Percentiles rank a stretch among this genome's conserved stretches.
phyloP scores from a whole-genome alignment of 2,113 vertebrate genomes.

The Syngnathus typhle region DNA sequence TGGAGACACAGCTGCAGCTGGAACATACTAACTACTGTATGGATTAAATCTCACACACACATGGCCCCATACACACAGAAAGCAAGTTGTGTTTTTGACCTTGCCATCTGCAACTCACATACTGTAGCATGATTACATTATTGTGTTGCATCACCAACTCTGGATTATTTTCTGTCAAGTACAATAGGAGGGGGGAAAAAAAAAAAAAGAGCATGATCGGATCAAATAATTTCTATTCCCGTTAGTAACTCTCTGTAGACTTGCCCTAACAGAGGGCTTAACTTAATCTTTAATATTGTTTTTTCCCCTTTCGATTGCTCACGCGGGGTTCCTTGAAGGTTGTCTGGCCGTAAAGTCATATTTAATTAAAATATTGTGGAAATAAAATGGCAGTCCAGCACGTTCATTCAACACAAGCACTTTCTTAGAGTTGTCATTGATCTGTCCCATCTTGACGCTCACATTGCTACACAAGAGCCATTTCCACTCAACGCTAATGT shows the following conservation, averaged over 20 bases:
- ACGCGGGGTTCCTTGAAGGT: neutral
- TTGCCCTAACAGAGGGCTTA: slow-evolving; percentile 14
- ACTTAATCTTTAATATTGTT: slow-evolving; percentile 14
- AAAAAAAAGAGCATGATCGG: neutral
- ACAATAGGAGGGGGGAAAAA: neutral
- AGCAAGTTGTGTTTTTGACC: slow-evolving; percentile 7
- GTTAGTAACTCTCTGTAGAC: slow-evolving; percentile 1
- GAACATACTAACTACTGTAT: too few relatives aligned
- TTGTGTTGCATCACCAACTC: slow-evolving; percentile 30
- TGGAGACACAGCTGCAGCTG: too few relatives aligned
- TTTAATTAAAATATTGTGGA: too few relatives aligned
- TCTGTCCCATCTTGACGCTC: too few relatives aligned
- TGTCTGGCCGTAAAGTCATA: neutral
- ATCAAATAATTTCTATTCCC: slow-evolving; percentile 14
- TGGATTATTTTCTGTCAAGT: slow-evolving; percentile 18
- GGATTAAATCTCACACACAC: neutral
- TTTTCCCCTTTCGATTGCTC: neutral
- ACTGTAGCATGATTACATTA: slow-evolving; percentile 19
- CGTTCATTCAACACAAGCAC: too few relatives aligned
- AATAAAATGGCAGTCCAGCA: too few relatives aligned
- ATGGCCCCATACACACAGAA: slow-evolving; percentile 4
- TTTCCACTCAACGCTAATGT: neutral
- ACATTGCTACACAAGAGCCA: neutral
- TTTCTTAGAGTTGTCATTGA: too few relatives aligned
- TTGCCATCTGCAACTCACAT: slow-evolving; percentile 26